These are phyloP conservation scores for Dendrolimus pini DNA, from an alignment of 2,888 invertebrate genomes.

Conservation along the genomic window DNA sequence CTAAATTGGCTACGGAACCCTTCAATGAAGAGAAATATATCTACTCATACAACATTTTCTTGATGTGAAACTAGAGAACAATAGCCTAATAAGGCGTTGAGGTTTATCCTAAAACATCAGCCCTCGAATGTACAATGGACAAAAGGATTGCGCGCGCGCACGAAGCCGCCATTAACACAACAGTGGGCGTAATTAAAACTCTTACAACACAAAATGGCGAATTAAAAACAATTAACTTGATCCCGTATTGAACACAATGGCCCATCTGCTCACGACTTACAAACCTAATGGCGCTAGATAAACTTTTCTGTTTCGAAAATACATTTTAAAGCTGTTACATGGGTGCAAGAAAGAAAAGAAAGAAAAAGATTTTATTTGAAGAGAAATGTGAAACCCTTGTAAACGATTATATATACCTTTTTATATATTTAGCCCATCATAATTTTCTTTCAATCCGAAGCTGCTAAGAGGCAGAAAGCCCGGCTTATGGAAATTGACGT, in stretches of 20 bases:
- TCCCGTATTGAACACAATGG: constrained; percentile 69
- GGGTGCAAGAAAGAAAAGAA: constrained; percentile 7
- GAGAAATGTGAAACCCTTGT: no score
- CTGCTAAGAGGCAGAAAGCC: no score
- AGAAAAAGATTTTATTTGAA: no score
- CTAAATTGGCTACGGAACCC: no score
- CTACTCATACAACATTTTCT: no score
- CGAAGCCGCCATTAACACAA: constrained; percentile 58
- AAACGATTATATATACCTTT: no score
- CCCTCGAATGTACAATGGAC: constrained; percentile 48
- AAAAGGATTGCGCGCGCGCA: constrained; percentile 48
- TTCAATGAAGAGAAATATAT: no score
- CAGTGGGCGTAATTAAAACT: constrained; percentile 74
- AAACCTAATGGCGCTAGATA: neutral
- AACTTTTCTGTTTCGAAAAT: neutral
- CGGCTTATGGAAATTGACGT: no score
- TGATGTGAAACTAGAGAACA: neutral
- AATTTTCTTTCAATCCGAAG: no score
- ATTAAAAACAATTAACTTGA: constrained; percentile 73
- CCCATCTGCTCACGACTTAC: neutral
- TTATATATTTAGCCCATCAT: no score
- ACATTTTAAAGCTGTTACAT: no score
- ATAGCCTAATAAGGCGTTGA: constrained; percentile 17
- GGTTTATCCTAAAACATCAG: constrained; percentile 33
- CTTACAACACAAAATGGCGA: constrained; percentile 62